These are phyloP conservation scores for Platichthys flesus DNA, from an alignment of 2,113 vertebrate species.

Conservation along the genomic window DNA sequence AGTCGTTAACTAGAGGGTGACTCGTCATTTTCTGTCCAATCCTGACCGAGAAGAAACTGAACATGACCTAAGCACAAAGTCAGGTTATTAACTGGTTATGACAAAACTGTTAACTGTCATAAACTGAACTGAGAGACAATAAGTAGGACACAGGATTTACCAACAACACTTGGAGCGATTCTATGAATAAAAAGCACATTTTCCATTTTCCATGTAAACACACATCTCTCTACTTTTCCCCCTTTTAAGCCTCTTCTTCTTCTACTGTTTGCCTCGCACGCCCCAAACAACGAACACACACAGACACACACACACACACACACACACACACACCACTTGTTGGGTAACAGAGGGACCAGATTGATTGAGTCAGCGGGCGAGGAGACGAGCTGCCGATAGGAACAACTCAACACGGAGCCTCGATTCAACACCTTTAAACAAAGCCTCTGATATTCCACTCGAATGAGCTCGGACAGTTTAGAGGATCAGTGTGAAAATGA, in stretches of 20 bases:
- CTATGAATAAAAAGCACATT: too few species aligned
- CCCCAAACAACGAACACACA: background rate
- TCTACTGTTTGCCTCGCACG: background rate
- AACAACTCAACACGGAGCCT: conserved; percentile 40
- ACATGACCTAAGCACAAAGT: too few species aligned
- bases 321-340: conserved; percentile 38
- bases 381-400: conserved; percentile 65
- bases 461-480: conserved; percentile 33
- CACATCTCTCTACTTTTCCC: background rate
- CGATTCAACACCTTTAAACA: conserved; percentile 37
- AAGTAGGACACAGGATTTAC: too few species aligned
- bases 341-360: conserved; percentile 54
- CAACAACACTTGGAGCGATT: too few species aligned
- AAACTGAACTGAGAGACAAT: too few species aligned
- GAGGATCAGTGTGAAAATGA: conserved; percentile 2
- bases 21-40: too few species aligned
- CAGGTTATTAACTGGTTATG: too few species aligned
- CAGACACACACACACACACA: conserved; percentile 15
- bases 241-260: background rate
- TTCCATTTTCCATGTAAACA: too few species aligned
- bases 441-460: conserved; percentile 30
- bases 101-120: too few species aligned
- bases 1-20: too few species aligned
- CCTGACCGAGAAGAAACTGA: too few species aligned
- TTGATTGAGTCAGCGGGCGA: conserved; percentile 63